Evolutionary conservation across 2,113 vertebrate species (phyloP).

Genomic region (Loxodonta africana): DNA sequence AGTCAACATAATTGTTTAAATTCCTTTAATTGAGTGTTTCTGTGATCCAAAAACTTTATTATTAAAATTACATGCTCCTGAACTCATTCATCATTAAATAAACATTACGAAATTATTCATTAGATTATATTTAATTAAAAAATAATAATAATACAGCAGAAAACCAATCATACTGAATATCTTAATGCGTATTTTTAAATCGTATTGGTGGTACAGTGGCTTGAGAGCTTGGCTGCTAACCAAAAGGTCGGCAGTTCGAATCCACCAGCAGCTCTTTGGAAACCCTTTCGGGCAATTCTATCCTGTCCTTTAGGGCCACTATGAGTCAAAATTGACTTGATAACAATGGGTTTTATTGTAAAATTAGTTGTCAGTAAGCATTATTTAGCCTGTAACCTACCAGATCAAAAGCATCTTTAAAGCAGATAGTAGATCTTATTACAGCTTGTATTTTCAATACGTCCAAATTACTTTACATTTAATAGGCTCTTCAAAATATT

Average conservation of each 20-base stretch:
- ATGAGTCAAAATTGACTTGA: too few species aligned
- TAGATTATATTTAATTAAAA: background rate
- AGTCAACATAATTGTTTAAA: background rate
- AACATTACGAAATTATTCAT: background rate
- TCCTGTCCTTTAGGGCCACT: too few species aligned
- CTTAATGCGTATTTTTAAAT: background rate
- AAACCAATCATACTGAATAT: background rate
- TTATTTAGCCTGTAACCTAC: background rate
- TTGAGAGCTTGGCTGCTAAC: too few species aligned
- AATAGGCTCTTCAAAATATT: background rate
- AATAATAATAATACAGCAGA: background rate
- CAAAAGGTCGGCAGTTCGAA: too few species aligned
- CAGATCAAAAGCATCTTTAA: background rate
- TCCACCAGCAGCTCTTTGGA: too few species aligned
- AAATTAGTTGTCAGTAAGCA: background rate
- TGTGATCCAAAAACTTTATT: background rate
- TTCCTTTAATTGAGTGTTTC: background rate
- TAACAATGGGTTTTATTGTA: too few species aligned
- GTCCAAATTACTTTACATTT: background rate
- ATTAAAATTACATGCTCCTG: background rate
- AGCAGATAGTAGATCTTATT: background rate
- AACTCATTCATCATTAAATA: background rate
- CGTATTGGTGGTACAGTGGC: too few species aligned
- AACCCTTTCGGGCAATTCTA: too few species aligned
- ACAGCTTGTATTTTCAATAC: background rate